Evolutionary conservation across 2,888 invertebrate species (phyloP), one percentile per base, ranked within the genome.

Genomic region (Trichacis sp.): DNA sequence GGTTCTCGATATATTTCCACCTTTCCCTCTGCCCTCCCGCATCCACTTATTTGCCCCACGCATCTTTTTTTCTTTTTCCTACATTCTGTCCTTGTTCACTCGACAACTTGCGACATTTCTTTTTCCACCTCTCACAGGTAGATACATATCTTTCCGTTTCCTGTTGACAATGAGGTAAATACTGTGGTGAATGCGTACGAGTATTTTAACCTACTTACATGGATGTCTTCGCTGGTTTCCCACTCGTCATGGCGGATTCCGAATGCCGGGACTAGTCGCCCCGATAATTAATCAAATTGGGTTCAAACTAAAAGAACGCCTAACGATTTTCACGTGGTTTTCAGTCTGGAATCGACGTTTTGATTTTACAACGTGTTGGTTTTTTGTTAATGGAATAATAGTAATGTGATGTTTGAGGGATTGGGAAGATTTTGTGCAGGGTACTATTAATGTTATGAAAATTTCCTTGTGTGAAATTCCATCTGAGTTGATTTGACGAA

Each of bases 71-170:
- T 38, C 20, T 33, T 38, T 48, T 54, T 18, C 53, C 48, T 49
- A n/a, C n/a, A n/a, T 38, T 51, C 40, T 6, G 4, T 24, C 52
- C 48, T 61, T 43, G 36, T 63, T 43, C 50, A 18, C 43, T 58
- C 65, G 29, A 47, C 38, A 17, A 45, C 56, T 59, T 61, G 57
- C 58, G 54, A 54, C 47, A 50, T 52, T 52, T 67, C 67, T 63
- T 68, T 53, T 45, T 47, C 63, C 43, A 61, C 56, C 55, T 66
- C 55, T 63, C 55, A 61, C 46, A 45, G 57, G 59, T 63, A 69
- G 77, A 77, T 77, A 74, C 70, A 68, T 69, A 77, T 77, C 76
- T 77, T 74, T 69, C 69, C 75, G 74, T 74, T 77, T 77, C 77
- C 77, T 74, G 77, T 73, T 70, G 73, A 67, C 70, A 70, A 70